Percentiles rank a stretch among this genome's conserved stretches.
Conservation (phyloP, 2,113 vertebrate genomes). For the Cisticola juncidis region DNA sequence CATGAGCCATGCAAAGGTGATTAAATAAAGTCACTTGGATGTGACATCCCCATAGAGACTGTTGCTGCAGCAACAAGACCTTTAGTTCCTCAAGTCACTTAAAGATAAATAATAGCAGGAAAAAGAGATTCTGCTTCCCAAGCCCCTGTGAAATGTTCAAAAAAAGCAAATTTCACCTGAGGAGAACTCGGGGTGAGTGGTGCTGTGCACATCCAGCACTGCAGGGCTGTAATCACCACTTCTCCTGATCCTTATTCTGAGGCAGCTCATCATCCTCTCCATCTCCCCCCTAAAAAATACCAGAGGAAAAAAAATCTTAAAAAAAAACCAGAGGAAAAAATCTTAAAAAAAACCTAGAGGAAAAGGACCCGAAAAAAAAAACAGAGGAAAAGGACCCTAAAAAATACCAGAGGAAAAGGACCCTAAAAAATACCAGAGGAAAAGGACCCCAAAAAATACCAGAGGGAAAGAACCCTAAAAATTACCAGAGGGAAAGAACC, state of each 20-base stretch:
- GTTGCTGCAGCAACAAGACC: conserved; percentile 28
- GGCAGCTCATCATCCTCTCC: background rate
- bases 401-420: background rate
- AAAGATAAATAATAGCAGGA: background rate
- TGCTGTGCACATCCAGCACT: background rate
- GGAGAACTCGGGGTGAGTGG: fast-evolving
- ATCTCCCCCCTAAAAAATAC: background rate
- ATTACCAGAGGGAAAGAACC: background rate
- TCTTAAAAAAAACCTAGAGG: too few relatives aligned
- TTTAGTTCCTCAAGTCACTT: background rate
- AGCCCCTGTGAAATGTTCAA: background rate
- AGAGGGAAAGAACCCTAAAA: background rate
- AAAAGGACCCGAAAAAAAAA: too few relatives aligned
- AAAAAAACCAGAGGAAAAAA: too few relatives aligned
- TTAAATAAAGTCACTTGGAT: background rate
- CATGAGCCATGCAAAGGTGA: background rate
- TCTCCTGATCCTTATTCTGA: background rate
- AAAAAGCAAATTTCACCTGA: background rate
- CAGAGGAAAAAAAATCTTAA: too few relatives aligned
- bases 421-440: background rate
- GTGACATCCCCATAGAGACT: conserved; percentile 22
- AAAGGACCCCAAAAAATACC: background rate
- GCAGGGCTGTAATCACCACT: background rate
- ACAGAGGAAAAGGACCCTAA: too few relatives aligned
- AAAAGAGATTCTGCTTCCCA: background rate